Evolutionary conservation across 2,797 vertebrate genomes (phyloP).

Genomic region (Muscicapa striata): DNA sequence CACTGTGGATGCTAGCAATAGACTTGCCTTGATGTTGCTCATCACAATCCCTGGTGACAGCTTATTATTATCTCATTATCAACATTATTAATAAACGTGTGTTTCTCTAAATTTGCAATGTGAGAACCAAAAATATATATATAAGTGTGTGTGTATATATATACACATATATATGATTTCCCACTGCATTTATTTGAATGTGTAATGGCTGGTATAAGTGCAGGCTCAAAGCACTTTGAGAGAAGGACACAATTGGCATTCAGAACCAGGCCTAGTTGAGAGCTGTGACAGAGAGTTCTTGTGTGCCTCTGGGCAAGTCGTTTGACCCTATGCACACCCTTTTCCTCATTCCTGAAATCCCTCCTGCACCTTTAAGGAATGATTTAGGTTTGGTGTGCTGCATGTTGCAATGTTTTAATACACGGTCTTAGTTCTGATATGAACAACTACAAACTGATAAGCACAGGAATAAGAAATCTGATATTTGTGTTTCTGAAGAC

Average conservation of each 20-base stretch:
- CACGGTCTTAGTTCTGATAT: background rate
- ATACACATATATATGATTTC: background rate
- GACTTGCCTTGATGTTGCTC: constrained; percentile 35
- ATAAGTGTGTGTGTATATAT: background rate
- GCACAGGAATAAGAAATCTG: background rate
- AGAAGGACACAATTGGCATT: constrained; percentile 19
- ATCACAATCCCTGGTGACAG: constrained; percentile 23
- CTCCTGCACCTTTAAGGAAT: background rate
- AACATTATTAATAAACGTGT: constrained; percentile 41
- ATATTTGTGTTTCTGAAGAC: background rate
- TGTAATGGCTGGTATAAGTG: background rate
- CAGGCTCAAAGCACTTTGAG: background rate
- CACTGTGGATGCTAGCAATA: constrained; percentile 36
- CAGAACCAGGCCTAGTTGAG: background rate
- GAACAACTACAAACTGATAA: background rate
- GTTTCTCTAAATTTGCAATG: constrained; percentile 27
- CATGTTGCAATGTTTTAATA: background rate
- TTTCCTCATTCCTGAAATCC: background rate
- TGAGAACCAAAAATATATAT: background rate
- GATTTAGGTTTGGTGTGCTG: background rate
- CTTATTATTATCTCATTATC: constrained; percentile 68
- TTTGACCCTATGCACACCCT: background rate
- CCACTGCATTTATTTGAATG: constrained; percentile 13
- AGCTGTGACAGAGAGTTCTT: background rate
- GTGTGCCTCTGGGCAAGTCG: background rate